Evolutionary conservation across 2,797 vertebrate species (phyloP), one percentile per base, ranked within the genome.

Genomic region (Pterois miles): DNA sequence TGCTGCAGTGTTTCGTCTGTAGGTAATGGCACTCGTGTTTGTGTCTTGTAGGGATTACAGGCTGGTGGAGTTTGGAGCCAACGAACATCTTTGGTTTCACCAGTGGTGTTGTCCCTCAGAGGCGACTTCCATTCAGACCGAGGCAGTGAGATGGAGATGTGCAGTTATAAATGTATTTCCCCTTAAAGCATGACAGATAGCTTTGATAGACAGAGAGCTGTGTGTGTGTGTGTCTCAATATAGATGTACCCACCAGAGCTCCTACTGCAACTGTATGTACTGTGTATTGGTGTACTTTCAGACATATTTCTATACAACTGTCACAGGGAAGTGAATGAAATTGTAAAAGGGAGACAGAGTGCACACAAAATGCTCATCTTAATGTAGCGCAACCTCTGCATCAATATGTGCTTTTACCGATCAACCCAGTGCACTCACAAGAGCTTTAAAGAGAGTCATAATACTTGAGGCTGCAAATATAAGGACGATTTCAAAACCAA

Each of bases 121-220:
- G 79, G 58, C 43, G 8, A 64, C 68, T 80, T 70, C 66, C 60
- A 72, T 77, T 82, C 48, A 66, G 57, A 43, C 71, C 0, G 33
- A 74, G 40, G 77, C 80, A 46, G 73, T 74, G 65, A 40, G 63
- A 83, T 4, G 65, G 72, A 83, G 76, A 86, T 20, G 64, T 43
- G 66, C 60, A 76, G 71, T 76, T 83, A 58, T 62, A 68, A 84
- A 86, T 88, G 74, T 63, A 52, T 85, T 77, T 81, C 18, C 66
- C 76, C 80, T 74, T 43, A 48, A 68, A 88, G 71, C 66, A 60
- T 86, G 84, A 88, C 71, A 57, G 82, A 83, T 78, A 67, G 84
- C 71, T 48, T 54, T 56, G 34, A 68, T n/a, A 27, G 18, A 60
- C 75, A 43, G 40, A 0, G 33, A 31, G 53, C 62, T 54, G 53